Evolutionary conservation across 2,797 vertebrate species (phyloP).

Genomic region (Eospalax fontanierii): DNA sequence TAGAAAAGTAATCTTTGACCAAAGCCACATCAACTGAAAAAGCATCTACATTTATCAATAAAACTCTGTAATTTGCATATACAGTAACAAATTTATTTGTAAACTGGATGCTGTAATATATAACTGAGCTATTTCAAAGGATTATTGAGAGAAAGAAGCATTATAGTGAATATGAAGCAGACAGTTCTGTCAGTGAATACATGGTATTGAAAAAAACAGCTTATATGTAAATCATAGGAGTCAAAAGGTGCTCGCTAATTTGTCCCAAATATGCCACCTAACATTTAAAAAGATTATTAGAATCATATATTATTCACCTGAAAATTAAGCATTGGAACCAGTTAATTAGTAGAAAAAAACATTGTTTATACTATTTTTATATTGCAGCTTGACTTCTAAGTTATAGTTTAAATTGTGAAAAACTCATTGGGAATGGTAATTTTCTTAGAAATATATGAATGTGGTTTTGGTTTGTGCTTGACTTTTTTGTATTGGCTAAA

Average conservation of each 20-base stretch:
- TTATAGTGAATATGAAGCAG: neutral
- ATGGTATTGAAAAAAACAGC: neutral
- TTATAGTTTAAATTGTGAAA: neutral
- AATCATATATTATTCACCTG: neutral
- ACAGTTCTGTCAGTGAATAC: neutral
- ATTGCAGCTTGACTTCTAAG: constrained; percentile 31
- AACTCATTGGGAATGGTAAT: neutral
- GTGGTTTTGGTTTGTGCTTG: neutral
- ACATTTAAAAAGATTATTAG: constrained; percentile 1
- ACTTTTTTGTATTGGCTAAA: constrained; percentile 41
- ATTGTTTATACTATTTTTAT: neutral
- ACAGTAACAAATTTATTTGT: neutral
- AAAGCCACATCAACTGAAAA: neutral
- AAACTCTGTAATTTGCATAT: neutral
- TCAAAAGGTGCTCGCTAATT: neutral
- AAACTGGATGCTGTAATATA: neutral
- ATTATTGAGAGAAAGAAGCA: neutral
- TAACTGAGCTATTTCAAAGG: neutral
- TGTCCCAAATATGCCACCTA: neutral
- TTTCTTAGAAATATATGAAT: constrained; percentile 14
- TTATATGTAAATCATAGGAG: neutral
- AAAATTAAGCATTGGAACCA: neutral
- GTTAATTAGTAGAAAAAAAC: neutral
- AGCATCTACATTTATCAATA: neutral
- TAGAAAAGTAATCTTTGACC: constrained; percentile 3